phyloP scores from a whole-genome alignment of 2,888 invertebrate genomes.

The Andrena praecox region DNA sequence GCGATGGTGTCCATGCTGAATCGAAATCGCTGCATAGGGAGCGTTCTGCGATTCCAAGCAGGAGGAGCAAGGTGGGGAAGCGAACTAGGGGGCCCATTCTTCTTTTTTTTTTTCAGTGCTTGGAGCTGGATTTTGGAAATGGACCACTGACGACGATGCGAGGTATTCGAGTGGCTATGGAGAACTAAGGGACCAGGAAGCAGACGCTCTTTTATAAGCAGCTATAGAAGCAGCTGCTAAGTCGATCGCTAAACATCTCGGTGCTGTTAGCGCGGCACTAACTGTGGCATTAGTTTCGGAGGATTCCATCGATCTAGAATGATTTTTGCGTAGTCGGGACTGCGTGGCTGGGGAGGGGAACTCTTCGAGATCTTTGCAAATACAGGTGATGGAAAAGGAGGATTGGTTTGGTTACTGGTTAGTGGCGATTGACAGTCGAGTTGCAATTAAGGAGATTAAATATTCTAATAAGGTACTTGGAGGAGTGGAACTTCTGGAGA shows the following conservation, averaged over 20 bases:
- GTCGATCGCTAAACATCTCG: constrained; percentile 61
- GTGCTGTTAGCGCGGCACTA: constrained; percentile 59
- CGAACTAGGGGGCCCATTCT: background rate
- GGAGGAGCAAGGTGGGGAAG: constrained; percentile 7
- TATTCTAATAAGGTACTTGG: no score
- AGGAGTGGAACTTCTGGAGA: no score
- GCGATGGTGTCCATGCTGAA: background rate
- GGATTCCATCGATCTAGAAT: constrained; percentile 12
- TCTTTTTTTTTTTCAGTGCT: background rate
- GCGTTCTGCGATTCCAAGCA: background rate
- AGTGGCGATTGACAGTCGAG: no score
- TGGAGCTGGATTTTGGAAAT: background rate
- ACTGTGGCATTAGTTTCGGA: constrained; percentile 36
- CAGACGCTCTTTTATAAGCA: constrained; percentile 61
- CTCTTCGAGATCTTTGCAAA: no score
- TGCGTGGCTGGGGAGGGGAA: background rate
- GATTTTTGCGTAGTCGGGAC: background rate
- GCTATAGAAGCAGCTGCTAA: constrained; percentile 50
- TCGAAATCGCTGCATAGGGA: constrained; percentile 3
- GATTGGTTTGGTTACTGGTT: no score
- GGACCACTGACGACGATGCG: background rate
- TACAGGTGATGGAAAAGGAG: no score
- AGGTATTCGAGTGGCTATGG: constrained; percentile 18
- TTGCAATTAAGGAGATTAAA: no score
- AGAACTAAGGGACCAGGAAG: constrained; percentile 44